A percentile compares a stretch with the other conserved stretches of the same genome.
Conservation (phyloP, 1,140 invertebrate species). For the Drosophila kikkawai region DNA sequence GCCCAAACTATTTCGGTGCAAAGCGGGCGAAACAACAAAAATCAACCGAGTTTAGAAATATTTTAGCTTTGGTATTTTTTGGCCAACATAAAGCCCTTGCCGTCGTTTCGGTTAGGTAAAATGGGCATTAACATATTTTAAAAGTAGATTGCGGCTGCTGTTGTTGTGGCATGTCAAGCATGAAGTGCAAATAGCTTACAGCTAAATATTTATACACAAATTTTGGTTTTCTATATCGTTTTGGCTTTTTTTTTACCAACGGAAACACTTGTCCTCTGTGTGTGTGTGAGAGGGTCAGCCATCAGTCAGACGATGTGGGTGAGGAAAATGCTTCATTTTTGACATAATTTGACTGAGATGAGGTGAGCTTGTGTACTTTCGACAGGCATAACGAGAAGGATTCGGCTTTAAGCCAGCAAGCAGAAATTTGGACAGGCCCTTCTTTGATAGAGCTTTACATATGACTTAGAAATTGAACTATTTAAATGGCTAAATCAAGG, state of each 20-base stretch:
- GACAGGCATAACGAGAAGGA: not conserved
- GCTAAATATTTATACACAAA: conserved; percentile 74
- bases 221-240: conserved; percentile 52
- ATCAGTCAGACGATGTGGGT: conserved; percentile 3
- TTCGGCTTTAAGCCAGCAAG: not conserved
- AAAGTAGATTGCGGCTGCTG: conserved; percentile 57
- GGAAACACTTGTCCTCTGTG: conserved; percentile 12
- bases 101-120: conserved; percentile 54
- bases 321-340: conserved; percentile 36
- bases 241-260: conserved; percentile 35
- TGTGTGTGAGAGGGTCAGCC: conserved; percentile 24
- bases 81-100: conserved; percentile 38
- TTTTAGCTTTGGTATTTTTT: conserved; percentile 59
- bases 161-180: conserved; percentile 69
- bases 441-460: too few species aligned
- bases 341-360: conserved; percentile 41
- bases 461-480: not conserved
- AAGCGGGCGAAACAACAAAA: conserved; percentile 46
- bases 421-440: not conserved
- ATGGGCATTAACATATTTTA: conserved; percentile 79
- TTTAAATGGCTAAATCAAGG: too few species aligned
- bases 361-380: conserved; percentile 1
- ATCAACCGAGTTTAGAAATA: conserved; percentile 50
- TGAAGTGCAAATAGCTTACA: conserved; percentile 79
- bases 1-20: conserved; percentile 58